phyloP scores from a whole-genome alignment of 2,888 invertebrate genomes.

The Sinodicranocentrus sp. region DNA sequence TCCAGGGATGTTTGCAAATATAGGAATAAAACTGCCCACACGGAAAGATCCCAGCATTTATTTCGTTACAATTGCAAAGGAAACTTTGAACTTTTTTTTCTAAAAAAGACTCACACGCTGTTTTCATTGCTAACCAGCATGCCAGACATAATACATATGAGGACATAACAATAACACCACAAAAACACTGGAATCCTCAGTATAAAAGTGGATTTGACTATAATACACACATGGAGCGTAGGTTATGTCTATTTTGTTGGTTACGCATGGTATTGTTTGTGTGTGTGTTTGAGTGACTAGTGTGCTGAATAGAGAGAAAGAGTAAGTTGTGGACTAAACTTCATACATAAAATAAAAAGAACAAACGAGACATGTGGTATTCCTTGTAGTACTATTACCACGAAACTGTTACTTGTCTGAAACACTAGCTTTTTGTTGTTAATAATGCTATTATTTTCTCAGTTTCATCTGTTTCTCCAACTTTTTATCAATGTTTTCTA shows the following conservation, averaged over 20 bases:
- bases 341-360: conserved; percentile 7
- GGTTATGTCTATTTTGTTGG: background rate
- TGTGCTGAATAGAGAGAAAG: background rate
- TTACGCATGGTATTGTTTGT: conserved; percentile 2
- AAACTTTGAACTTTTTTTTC: conserved; percentile 23
- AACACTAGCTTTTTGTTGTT: background rate
- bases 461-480: background rate
- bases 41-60: background rate
- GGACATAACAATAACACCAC: background rate
- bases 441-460: conserved; percentile 1
- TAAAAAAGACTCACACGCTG: background rate
- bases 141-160: background rate
- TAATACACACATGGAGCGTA: background rate
- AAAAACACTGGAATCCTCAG: background rate
- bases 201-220: background rate
- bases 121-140: conserved; percentile 3
- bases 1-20: conserved; percentile 3
- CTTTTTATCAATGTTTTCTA: background rate
- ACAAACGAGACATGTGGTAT: conserved; percentile 5
- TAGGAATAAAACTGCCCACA: conserved; percentile 26
- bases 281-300: conserved; percentile 6
- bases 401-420: background rate
- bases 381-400: background rate
- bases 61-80: background rate
- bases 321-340: background rate